Evolutionary conservation across 2,888 invertebrate species (phyloP).

Genomic region (Himalopsyche kuldschensis): DNA sequence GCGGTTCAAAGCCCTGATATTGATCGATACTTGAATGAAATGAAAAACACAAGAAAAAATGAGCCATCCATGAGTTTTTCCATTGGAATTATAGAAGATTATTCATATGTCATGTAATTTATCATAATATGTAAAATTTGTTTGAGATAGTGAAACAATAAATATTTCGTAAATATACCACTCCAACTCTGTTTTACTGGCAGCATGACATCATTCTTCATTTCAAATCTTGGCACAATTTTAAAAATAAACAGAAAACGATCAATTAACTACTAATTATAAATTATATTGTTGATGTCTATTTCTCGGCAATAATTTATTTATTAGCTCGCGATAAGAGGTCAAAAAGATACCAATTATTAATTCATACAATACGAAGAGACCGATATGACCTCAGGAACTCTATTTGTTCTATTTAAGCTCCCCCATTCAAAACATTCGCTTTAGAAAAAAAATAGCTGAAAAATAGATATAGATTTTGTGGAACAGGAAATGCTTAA

Average conservation of each 20-base stretch:
- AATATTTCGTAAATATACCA: neutral
- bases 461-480: too few species aligned
- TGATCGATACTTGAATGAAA: too few species aligned
- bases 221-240: neutral
- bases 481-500: too few species aligned
- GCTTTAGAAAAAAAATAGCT: too few species aligned
- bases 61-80: too few species aligned
- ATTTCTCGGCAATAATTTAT: neutral
- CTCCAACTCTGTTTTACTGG: neutral
- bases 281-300: neutral
- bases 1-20: too few species aligned
- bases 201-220: neutral
- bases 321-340: constrained; percentile 1
- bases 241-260: neutral
- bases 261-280: constrained; percentile 1
- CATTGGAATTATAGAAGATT: too few species aligned
- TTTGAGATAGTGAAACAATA: too few species aligned
- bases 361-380: neutral
- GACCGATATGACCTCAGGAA: neutral
- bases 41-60: too few species aligned
- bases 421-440: neutral
- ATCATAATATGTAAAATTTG: too few species aligned
- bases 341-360: neutral
- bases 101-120: too few species aligned
- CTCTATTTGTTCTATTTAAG: neutral